Base-by-base conservation (phyloP, 2,113 vertebrate species). In the Lagopus leucura region DNA sequence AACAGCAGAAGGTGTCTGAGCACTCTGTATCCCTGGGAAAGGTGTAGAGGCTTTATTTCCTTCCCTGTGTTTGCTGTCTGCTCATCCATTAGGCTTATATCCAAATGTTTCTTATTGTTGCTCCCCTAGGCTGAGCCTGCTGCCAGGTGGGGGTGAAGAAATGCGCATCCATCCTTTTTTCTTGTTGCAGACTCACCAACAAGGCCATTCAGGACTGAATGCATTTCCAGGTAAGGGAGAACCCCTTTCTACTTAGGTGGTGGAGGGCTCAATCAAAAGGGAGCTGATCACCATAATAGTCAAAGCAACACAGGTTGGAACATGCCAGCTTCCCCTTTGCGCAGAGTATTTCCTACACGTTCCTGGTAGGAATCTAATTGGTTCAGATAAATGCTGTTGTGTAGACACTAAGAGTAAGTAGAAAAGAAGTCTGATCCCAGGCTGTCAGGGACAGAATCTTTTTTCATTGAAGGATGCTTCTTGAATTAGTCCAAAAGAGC, bases 361-460 rank as follows among this genome's bases (percentile, higher is more conserved):
- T 92, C 60, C 9, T 61, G 52, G 43, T 69, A 72, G 79, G 66
- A 81, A 52, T 30, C 32, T 20, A 24, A 55, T 73, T 64, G 30
- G 43, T 52, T n/a, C 63, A 66, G 63, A 27, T 82, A 34, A 79
- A 79, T 13, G 15, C n/a, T 63, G 11, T n/a, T 58, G 20, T 32
- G 58, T 32, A 57, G 70, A 15, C 40, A 52, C 34, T 60, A n/a
- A 60, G 2, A 72, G 17, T 19, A 57, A 72, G 40, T 67, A 72
- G 66, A 72, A 93, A 57, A 71, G n/a, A 91, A 57, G 28, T 36
- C 52, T 82, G 71, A 81, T 79, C 43, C 36, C 40, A 63, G 65
- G 13, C 50, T 2, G 1, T 48, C 64, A 54, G 40, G 20, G 66
- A 30, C 40, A 14, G 17, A 64, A 58, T 72, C 4, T 64, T 75